These are phyloP conservation scores for Craniophora ligustri DNA, from an alignment of 2,888 invertebrate species.

Conservation along the genomic window DNA sequence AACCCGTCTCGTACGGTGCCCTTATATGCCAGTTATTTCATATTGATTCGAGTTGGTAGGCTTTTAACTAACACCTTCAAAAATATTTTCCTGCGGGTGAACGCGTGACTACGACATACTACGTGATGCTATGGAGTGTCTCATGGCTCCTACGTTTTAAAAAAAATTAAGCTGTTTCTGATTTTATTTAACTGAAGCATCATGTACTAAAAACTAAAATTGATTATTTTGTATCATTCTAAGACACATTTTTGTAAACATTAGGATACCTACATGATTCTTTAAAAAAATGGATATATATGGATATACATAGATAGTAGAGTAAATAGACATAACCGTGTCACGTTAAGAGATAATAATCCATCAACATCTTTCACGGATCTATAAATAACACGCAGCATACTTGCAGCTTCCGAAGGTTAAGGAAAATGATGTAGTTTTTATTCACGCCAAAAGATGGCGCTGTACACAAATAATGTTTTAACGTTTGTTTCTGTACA, in stretches of 20 bases:
- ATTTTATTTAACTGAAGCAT: too few relatives aligned
- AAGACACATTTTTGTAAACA: too few relatives aligned
- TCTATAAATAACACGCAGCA: slow-evolving; percentile 7
- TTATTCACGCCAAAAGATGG: slow-evolving; percentile 44
- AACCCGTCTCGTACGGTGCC: slow-evolving; percentile 31
- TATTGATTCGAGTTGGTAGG: slow-evolving; percentile 21
- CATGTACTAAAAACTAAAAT: too few relatives aligned
- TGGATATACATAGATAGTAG: too few relatives aligned
- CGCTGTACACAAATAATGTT: slow-evolving; percentile 31
- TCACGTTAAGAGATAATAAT: background rate
- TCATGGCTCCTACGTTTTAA: too few relatives aligned
- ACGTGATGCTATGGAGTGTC: background rate
- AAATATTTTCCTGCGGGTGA: background rate
- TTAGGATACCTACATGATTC: too few relatives aligned
- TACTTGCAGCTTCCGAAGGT: background rate
- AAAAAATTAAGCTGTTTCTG: too few relatives aligned
- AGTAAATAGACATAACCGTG: too few relatives aligned
- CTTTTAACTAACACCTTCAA: background rate
- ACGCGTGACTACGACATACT: background rate
- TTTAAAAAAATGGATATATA: too few relatives aligned
- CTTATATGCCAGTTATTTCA: slow-evolving; percentile 48
- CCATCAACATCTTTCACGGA: background rate
- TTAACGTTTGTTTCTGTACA: slow-evolving; percentile 16
- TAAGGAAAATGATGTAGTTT: slow-evolving; percentile 5
- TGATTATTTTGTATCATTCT: too few relatives aligned